Conservation (phyloP, 2,113 vertebrate genomes). For the Sprattus sprattus region DNA sequence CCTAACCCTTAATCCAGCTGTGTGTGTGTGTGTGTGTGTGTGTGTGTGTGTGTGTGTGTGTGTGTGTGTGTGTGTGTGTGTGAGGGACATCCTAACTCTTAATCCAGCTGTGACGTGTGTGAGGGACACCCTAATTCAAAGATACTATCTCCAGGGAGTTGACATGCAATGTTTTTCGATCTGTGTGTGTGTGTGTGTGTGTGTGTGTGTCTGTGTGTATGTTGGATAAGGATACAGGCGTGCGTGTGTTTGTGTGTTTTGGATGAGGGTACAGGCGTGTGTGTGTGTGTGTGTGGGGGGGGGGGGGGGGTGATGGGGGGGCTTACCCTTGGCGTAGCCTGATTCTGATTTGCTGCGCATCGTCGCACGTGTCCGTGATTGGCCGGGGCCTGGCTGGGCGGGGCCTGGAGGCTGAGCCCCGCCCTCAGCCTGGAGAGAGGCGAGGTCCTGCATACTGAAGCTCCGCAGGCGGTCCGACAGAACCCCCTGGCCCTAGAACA, state of each 20-base stretch:
- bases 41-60: too few species aligned
- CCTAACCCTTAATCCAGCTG: too few species aligned
- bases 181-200: too few species aligned
- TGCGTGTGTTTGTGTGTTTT: not conserved
- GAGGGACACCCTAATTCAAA: too few species aligned
- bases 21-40: too few species aligned
- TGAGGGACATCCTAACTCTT: too few species aligned
- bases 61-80: too few species aligned
- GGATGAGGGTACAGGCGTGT: not conserved
- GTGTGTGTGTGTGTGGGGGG: not conserved
- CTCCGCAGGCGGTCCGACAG: conserved; percentile 93
- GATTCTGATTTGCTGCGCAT: conserved; percentile 87
- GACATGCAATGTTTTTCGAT: too few species aligned
- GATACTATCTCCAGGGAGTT: too few species aligned
- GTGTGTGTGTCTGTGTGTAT: not conserved
- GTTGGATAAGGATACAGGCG: not conserved
- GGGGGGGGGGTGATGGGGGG: too few species aligned
- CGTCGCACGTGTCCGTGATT: conserved; percentile 80
- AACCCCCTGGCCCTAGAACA: conserved; percentile 87
- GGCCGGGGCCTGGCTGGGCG: conserved; percentile 71
- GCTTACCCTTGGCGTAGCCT: conserved; percentile 79
- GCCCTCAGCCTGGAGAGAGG: conserved; percentile 81
- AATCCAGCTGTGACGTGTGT: too few species aligned
- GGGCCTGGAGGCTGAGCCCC: conserved; percentile 56
- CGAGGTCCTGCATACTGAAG: conserved; percentile 98